Evolutionary conservation across 2,113 vertebrate species (phyloP).

Genomic region (Xiphophorus maculatus): DNA sequence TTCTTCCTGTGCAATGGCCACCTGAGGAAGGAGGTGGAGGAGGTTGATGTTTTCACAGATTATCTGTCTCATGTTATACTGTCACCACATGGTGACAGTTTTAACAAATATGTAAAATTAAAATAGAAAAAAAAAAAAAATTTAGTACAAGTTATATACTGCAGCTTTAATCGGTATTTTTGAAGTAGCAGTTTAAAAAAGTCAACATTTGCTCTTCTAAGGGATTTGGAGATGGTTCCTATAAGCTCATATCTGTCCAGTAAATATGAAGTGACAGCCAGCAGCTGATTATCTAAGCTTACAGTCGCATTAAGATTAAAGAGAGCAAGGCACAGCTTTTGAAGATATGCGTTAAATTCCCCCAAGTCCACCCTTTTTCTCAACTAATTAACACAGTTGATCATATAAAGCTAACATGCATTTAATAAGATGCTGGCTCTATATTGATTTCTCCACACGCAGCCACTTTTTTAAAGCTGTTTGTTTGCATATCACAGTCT

Average conservation of each 20-base stretch:
- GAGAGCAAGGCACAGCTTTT: not conserved
- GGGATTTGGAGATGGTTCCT: not conserved
- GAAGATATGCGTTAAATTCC: not conserved
- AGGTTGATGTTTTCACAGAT: too few species aligned
- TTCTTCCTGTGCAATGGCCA: too few species aligned
- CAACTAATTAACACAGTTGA: slow-evolving; percentile 4
- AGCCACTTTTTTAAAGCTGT: not conserved
- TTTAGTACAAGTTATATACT: too few species aligned
- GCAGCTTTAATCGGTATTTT: too few species aligned
- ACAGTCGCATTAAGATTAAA: slow-evolving; percentile 5
- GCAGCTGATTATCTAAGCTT: slow-evolving; percentile 7
- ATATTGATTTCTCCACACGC: not conserved
- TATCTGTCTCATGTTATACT: too few species aligned
- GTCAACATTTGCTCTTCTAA: not conserved
- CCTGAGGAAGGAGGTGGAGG: too few species aligned
- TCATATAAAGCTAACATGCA: not conserved
- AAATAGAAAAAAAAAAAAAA: too few species aligned
- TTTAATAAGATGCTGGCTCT: slow-evolving; percentile 5
- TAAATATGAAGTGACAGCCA: slow-evolving; percentile 3
- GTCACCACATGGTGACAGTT: too few species aligned
- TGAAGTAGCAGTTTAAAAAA: too few species aligned
- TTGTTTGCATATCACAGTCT: slow-evolving; percentile 24
- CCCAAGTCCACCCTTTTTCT: not conserved
- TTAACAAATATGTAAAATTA: too few species aligned
- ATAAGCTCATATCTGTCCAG: not conserved